Base-by-base conservation (phyloP, 2,888 invertebrate species). In the Masnerella sp. region DNA sequence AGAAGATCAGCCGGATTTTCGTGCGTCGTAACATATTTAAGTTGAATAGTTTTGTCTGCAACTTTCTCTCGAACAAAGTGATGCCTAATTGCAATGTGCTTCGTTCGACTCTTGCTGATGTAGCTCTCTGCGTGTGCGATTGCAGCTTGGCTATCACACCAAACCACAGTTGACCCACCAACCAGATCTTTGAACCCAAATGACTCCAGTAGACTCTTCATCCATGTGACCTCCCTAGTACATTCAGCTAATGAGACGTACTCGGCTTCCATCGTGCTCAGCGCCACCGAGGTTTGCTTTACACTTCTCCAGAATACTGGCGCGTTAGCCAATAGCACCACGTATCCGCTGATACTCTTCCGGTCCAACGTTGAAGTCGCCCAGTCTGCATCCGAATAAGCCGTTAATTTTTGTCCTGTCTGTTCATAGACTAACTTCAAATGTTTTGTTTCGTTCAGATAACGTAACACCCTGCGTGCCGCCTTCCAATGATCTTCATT, bases 251-350 rank as follows among this genome's bases (percentile, higher is more conserved):
- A 20, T 32, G 67, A 43, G 0, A 74, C 43, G 49, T 71, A 71
- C 36, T 73, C 70, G 0, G 73, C 65, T 52, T 72, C 72, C 65
- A 72, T 75, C 1, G 71, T 75, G 20, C 72, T 68, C 9, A 75
- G 34, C 12, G 69, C 59, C 12, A 64, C 45, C 11, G 38, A 38
- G 5, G 36, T 65, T 34, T 75, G 75, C 15, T 68, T 75, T 14
- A 36, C 12, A 36, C 64, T 72, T 20, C 32, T 72, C 69, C 72
- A 68, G 12, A 45, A 43, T 20, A 76, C 36, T 9, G 65, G 70
- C 9, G 69, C 40, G 9, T 52, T 61, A 2, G 65, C 65, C 32
- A 75, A 49, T 7, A 25, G 47, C 4, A 69, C 20, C 7, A 73
- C 30, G 42, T 73, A 73, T 18, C 75, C 72, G 54, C 17, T 20